Percentiles rank a stretch among this genome's conserved stretches.
Evolutionary conservation across 1,140 invertebrate genomes (phyloP).

Genomic region (Zaprionus vittiger): DNA sequence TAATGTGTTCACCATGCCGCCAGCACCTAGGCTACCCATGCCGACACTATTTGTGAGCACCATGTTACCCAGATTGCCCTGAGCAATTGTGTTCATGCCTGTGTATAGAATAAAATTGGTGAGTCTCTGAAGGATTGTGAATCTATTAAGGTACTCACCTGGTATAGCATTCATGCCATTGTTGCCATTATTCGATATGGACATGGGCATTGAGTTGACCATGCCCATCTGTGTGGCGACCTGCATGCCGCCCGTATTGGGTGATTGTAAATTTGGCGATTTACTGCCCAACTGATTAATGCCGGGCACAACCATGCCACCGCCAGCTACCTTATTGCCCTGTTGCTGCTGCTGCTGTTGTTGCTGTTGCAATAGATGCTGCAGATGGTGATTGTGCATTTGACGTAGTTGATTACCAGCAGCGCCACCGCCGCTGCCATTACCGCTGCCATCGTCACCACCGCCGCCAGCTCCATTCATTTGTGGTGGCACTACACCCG

Average conservation of each 20-base stretch:
- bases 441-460: slow-evolving; percentile 85
- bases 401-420: slow-evolving; percentile 79
- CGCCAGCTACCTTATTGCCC: slow-evolving; percentile 86
- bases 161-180: slow-evolving; percentile 88
- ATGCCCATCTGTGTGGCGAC: slow-evolving; percentile 85
- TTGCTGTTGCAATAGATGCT: slow-evolving; percentile 78
- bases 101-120: background rate
- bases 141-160: slow-evolving; percentile 82
- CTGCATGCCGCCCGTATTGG: slow-evolving; percentile 88
- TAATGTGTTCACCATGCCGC: slow-evolving; percentile 76
- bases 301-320: slow-evolving; percentile 88
- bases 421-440: slow-evolving; percentile 84
- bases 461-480: slow-evolving; percentile 88
- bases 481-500: slow-evolving; percentile 87
- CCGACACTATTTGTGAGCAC: slow-evolving; percentile 90
- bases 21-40: slow-evolving; percentile 83
- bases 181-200: slow-evolving; percentile 87
- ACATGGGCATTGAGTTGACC: slow-evolving; percentile 87
- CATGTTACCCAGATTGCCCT: slow-evolving; percentile 87
- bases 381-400: slow-evolving; percentile 85
- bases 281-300: slow-evolving; percentile 91
- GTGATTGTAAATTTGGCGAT: slow-evolving; percentile 92
- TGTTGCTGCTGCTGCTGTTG: slow-evolving; percentile 59
- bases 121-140: background rate
- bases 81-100: slow-evolving; percentile 88